phyloP scores from a whole-genome alignment of 2,888 invertebrate genomes.

The Epistrophe grossulariae region DNA sequence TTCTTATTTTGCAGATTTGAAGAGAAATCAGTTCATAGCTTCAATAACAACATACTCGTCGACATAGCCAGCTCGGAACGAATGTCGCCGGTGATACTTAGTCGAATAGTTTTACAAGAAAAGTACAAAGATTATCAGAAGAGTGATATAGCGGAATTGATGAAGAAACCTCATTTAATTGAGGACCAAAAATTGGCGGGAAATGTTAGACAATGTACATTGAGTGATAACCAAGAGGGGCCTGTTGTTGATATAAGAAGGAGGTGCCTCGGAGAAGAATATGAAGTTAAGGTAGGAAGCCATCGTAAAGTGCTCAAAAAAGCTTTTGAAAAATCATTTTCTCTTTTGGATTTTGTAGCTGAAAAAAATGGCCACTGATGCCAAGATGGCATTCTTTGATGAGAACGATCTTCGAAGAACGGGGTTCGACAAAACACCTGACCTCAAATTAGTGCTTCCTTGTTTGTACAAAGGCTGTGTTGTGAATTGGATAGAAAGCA shows the following conservation, averaged over 20 bases:
- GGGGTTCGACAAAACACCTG: slow-evolving; percentile 98
- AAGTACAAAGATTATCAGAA: slow-evolving; percentile 80
- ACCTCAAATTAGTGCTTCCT: slow-evolving; percentile 95
- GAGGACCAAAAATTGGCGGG: slow-evolving; percentile 79
- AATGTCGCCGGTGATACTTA: slow-evolving; percentile 80
- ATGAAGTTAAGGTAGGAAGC: slow-evolving; percentile 87
- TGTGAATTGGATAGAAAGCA: slow-evolving; percentile 98
- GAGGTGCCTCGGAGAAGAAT: slow-evolving; percentile 92
- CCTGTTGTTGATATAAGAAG: slow-evolving; percentile 91
- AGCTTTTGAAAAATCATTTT: not conserved
- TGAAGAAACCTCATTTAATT: slow-evolving; percentile 81
- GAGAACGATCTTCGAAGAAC: slow-evolving; percentile 91
- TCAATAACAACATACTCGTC: slow-evolving; percentile 78
- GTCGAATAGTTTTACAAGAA: slow-evolving; percentile 80
- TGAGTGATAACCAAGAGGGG: slow-evolving; percentile 94
- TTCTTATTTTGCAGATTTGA: slow-evolving; percentile 77
- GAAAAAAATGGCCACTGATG: slow-evolving; percentile 82
- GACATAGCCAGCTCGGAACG: slow-evolving; percentile 79
- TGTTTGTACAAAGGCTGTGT: slow-evolving; percentile 93
- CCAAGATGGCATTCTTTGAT: slow-evolving; percentile 88
- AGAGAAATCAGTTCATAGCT: slow-evolving; percentile 75
- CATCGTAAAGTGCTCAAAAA: not conserved
- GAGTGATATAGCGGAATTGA: slow-evolving; percentile 78
- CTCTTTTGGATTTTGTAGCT: slow-evolving; percentile 73
- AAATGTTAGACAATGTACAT: slow-evolving; percentile 86